Conservation (phyloP, 1,140 invertebrate genomes). For the Drosophila tristis region DNA sequence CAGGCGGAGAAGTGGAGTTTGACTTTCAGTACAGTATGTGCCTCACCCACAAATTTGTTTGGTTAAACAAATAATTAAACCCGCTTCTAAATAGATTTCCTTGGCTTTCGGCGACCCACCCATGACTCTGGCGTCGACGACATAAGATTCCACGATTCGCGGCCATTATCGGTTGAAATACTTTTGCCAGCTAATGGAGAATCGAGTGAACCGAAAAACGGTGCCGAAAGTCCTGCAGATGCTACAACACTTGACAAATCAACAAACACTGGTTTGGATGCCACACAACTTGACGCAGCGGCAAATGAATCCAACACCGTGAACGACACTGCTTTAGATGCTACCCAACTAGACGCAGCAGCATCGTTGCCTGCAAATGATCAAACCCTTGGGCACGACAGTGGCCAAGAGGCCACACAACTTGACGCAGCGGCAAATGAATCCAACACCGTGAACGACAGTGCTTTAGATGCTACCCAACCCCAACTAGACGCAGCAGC, state of each 20-base stretch:
- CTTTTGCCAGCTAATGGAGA: too few relatives aligned
- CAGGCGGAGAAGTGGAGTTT: constrained; percentile 41
- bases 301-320: not conserved
- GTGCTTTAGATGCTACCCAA: not conserved
- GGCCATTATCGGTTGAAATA: not conserved
- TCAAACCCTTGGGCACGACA: too few relatives aligned
- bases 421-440: too few relatives aligned
- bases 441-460: too few relatives aligned
- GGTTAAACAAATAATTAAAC: not conserved
- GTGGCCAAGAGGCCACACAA: not conserved
- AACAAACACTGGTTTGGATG: not conserved
- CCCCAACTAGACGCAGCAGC: too few relatives aligned
- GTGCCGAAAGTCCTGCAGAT: not conserved
- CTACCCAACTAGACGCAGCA: too few relatives aligned
- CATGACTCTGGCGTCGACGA: constrained; percentile 59
- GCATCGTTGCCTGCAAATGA: too few relatives aligned
- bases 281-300: not conserved
- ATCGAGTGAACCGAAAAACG: not conserved
- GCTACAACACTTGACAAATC: not conserved
- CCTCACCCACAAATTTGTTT: too few relatives aligned
- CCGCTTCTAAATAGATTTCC: constrained; percentile 39
- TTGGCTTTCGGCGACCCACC: constrained; percentile 54
- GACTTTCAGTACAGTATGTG: constrained; percentile 46
- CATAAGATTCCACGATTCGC: constrained; percentile 21
- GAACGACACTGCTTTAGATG: not conserved